phyloP scores from a whole-genome alignment of 2,888 invertebrate species.

The Fragum whitleyi region DNA sequence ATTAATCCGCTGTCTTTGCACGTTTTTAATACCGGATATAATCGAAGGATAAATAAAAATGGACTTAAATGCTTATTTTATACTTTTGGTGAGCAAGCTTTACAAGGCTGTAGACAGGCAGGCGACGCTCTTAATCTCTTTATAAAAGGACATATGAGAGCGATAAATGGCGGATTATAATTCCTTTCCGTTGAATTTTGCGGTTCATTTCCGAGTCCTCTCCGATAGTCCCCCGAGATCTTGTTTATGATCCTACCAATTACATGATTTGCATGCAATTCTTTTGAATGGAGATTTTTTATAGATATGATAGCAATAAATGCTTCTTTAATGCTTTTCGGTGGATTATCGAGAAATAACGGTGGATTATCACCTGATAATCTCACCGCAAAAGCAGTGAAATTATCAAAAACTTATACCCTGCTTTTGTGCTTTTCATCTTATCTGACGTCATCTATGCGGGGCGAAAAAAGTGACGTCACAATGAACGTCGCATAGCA shows the following conservation, averaged over 20 bases:
- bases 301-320: no score
- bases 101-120: slow-evolving; percentile 15
- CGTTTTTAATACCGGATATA: slow-evolving; percentile 25
- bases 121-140: slow-evolving; percentile 19
- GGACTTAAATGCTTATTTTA: slow-evolving; percentile 29
- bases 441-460: no score
- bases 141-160: slow-evolving; percentile 30
- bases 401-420: no score
- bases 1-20: neutral
- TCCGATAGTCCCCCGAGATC: slow-evolving; percentile 10
- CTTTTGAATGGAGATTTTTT: neutral
- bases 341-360: no score
- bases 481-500: no score
- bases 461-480: no score
- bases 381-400: no score
- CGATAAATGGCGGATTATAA: slow-evolving; percentile 56
- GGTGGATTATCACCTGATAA: no score
- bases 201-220: slow-evolving; percentile 47
- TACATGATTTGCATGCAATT: slow-evolving; percentile 19
- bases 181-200: slow-evolving; percentile 53
- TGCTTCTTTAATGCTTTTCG: no score
- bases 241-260: slow-evolving; percentile 19
- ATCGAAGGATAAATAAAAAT: slow-evolving; percentile 29
- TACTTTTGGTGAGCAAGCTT: slow-evolving; percentile 14
- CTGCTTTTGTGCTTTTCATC: no score